phyloP scores from a whole-genome alignment of 1,140 invertebrate genomes.

The Drosophila pallidifrons region DNA sequence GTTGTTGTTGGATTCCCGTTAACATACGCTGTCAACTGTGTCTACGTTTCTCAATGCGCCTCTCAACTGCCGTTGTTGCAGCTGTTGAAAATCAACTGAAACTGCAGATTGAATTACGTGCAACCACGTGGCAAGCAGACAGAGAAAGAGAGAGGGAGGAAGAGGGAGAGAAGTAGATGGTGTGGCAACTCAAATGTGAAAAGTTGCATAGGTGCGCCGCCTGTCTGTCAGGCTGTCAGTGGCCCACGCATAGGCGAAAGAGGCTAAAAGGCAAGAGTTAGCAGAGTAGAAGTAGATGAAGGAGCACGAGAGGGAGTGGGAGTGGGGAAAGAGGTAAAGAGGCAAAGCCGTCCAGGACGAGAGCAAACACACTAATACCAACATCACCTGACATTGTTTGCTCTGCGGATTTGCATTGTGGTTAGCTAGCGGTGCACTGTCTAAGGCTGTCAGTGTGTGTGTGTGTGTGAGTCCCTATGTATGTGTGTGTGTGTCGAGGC shows the following conservation, averaged over 20 bases:
- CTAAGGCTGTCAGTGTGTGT: slow-evolving; percentile 49
- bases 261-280: background rate
- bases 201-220: slow-evolving; percentile 76
- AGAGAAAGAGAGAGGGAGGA: background rate
- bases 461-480: slow-evolving; percentile 7
- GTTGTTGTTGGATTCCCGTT: slow-evolving; percentile 14
- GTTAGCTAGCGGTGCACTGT: slow-evolving; percentile 76
- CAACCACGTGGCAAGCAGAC: slow-evolving; percentile 9
- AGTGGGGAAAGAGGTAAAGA: background rate
- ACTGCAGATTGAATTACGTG: slow-evolving; percentile 81
- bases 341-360: background rate
- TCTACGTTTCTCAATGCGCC: slow-evolving; percentile 10
- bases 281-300: slow-evolving; percentile 16
- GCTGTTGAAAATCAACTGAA: slow-evolving; percentile 73
- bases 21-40: slow-evolving; percentile 53
- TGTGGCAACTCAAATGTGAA: slow-evolving; percentile 37
- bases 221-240: slow-evolving; percentile 65
- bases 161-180: background rate
- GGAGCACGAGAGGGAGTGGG: background rate
- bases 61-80: slow-evolving; percentile 26
- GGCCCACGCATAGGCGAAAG: slow-evolving; percentile 15
- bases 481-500: slow-evolving; percentile 40
- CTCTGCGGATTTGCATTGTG: slow-evolving; percentile 82
- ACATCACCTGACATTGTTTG: slow-evolving; percentile 81
- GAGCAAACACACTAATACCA: slow-evolving; percentile 36